phyloP scores from a whole-genome alignment of 2,797 vertebrate genomes.

The Acanthis flammea region DNA sequence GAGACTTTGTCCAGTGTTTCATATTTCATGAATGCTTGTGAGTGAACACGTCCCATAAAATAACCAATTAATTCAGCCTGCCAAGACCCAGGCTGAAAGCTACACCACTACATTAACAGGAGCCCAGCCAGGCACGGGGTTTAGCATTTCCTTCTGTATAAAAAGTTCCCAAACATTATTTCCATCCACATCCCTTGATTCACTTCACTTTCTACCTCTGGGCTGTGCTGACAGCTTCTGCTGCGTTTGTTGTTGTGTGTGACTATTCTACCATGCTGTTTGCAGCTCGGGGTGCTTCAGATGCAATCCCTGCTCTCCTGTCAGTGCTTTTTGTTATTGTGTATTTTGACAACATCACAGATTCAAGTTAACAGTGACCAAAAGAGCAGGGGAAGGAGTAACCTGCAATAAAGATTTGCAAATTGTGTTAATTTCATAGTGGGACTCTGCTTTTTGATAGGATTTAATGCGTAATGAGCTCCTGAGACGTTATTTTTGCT shows the following conservation, averaged over 20 bases:
- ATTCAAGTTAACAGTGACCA: not conserved
- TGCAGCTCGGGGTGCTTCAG: not conserved
- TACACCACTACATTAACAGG: not conserved
- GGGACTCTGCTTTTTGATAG: conserved; percentile 63
- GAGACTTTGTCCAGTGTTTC: conserved; percentile 44
- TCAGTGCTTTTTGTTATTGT: not conserved
- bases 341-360: not conserved
- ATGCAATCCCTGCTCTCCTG: not conserved
- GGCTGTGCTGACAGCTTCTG: conserved; percentile 24
- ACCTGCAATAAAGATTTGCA: conserved; percentile 48
- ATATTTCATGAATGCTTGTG: conserved; percentile 60
- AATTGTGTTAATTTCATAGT: conserved; percentile 71
- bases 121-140: not conserved
- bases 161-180: not conserved
- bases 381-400: not conserved
- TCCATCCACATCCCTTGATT: conserved; percentile 3
- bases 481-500: conserved; percentile 66
- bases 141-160: not conserved
- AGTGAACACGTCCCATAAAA: conserved; percentile 43
- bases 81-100: not conserved
- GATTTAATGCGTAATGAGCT: conserved; percentile 68
- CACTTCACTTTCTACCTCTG: not conserved
- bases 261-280: not conserved
- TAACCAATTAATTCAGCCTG: conserved; percentile 57
- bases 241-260: not conserved